phyloP scores from a whole-genome alignment of 2,797 vertebrate genomes.

The Platalea minor region DNA sequence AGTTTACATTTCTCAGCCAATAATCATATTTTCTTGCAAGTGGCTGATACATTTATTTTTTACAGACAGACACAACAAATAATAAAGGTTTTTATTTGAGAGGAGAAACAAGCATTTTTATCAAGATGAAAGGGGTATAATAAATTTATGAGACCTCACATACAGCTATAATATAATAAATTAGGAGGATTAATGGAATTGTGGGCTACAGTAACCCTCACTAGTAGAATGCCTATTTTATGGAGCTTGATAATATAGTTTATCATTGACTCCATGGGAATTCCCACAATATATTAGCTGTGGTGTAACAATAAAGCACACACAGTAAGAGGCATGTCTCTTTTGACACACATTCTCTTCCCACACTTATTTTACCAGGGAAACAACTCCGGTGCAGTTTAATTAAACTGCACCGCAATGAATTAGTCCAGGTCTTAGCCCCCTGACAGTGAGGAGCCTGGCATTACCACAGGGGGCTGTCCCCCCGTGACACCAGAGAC shows the following conservation, averaged over 20 bases:
- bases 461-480: conserved; percentile 79
- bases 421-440: conserved; percentile 85
- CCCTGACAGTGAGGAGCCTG: conserved; percentile 83
- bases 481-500: conserved; percentile 75
- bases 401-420: conserved; percentile 87
- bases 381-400: conserved; percentile 88
- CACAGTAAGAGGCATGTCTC: conserved; percentile 89
- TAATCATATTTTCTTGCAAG: conserved; percentile 82
- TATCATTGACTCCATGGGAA: conserved; percentile 84
- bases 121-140: conserved; percentile 81
- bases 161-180: conserved; percentile 86
- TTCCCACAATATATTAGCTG: conserved; percentile 90
- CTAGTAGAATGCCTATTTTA: conserved; percentile 81
- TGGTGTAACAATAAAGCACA: conserved; percentile 86
- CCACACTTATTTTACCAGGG: conserved; percentile 93
- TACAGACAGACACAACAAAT: conserved; percentile 79
- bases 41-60: conserved; percentile 72
- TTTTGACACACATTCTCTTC: conserved; percentile 94
- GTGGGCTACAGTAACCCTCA: conserved; percentile 81
- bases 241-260: conserved; percentile 85
- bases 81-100: conserved; percentile 77
- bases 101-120: conserved; percentile 77
- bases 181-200: conserved; percentile 86
- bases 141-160: conserved; percentile 86
- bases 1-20: conserved; percentile 77